Conservation (phyloP, 1,140 invertebrate genomes). For the Zaprionus ghesquierei region DNA sequence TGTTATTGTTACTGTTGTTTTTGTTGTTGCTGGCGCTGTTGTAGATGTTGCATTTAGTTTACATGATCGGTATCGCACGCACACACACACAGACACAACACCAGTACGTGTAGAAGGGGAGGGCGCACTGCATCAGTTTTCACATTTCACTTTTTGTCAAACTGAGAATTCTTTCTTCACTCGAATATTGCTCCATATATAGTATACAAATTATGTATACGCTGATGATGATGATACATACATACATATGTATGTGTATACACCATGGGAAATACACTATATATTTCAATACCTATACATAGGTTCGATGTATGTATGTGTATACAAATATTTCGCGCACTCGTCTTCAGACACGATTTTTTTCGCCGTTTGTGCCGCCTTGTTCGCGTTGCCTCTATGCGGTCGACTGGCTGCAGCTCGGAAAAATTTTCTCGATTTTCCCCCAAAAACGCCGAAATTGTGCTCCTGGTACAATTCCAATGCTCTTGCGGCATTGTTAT, state of each 20-base stretch:
- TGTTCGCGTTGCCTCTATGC: slow-evolving; percentile 73
- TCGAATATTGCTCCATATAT: slow-evolving; percentile 38
- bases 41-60: slow-evolving; percentile 45
- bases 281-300: slow-evolving; percentile 5
- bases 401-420: slow-evolving; percentile 63
- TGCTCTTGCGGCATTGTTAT: slow-evolving; percentile 70
- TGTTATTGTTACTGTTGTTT: background rate
- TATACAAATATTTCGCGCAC: slow-evolving; percentile 61
- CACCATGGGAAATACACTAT: background rate
- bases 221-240: background rate
- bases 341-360: slow-evolving; percentile 31
- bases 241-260: slow-evolving; percentile 34
- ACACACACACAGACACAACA: slow-evolving; percentile 6
- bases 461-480: slow-evolving; percentile 30
- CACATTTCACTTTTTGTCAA: slow-evolving; percentile 61
- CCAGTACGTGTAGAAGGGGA: background rate
- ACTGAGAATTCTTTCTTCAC: slow-evolving; percentile 45
- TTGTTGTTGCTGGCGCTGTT: background rate
- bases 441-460: slow-evolving; percentile 50
- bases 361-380: slow-evolving; percentile 45
- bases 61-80: slow-evolving; percentile 50
- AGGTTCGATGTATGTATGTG: slow-evolving; percentile 37
- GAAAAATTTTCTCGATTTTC: slow-evolving; percentile 64
- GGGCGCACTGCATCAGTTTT: slow-evolving; percentile 30
- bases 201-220: slow-evolving; percentile 38